Evolutionary conservation across 1,140 invertebrate species (phyloP), one percentile per base, ranked within the genome.

Genomic region (Charaxes varanes): DNA sequence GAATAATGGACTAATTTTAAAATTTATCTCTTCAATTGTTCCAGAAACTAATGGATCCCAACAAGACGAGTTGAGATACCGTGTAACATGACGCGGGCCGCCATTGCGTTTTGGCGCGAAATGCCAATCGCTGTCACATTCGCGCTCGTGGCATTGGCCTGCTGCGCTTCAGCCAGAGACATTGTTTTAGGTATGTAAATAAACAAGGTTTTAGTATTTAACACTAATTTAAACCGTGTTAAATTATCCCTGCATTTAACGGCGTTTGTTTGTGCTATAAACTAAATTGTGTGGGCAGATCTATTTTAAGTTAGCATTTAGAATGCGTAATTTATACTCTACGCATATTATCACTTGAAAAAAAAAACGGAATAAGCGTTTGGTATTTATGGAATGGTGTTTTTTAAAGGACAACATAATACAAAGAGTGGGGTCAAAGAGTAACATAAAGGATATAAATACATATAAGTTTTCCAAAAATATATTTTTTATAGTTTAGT

Each of bases 31-130:
- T 62, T 61, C 41, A 44, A 56, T 78, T 76, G 77, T 81, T 81
- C 22, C 67, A 81, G 77, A 63, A 63, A 49, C 73, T 70, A 76
- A 81, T 81, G 77, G 77, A 73, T 76, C 67, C 63, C 32, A 67
- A 72, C 41, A 73, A 66, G 58, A 62, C 53, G n/a, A 72, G 69
- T 65, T 81, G 70, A 77, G 45, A 49, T 31, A 32, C 26, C 40
- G 53, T 62, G 70, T 62, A 76, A 70, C 54, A 81, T 76, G 73
- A 69, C 51, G 57, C 70, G 45, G 38, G 44, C 58, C 62, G 69
- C 60, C 67, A 72, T 72, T 62, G 59, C 56, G 44, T 72, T 68
- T 76, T 69, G 74, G 71, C 67, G 72, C 69, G 60, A 73, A 63
- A 62, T 73, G 69, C 59, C 69, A 56, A 62, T 72, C 61, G 65